phyloP scores from a whole-genome alignment of 2,797 vertebrate species.

The Dicrostonyx torquatus region DNA sequence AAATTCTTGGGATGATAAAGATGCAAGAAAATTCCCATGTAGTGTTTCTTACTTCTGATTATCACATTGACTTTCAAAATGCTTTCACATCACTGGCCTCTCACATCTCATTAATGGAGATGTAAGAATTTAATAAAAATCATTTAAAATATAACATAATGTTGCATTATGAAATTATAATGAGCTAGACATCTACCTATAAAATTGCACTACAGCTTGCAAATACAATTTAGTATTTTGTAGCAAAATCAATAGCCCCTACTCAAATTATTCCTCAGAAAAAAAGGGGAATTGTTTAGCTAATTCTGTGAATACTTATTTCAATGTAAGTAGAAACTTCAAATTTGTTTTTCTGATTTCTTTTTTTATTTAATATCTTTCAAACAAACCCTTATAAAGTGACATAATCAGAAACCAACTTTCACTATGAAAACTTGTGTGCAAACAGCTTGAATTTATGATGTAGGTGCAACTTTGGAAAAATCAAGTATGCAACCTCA shows the following conservation, averaged over 20 bases:
- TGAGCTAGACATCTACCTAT: neutral
- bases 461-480: constrained; percentile 67
- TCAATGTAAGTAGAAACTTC: constrained; percentile 40
- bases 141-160: neutral
- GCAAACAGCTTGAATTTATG: constrained; percentile 66
- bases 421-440: constrained; percentile 45
- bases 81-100: neutral
- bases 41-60: neutral
- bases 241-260: neutral
- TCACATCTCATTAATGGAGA: neutral
- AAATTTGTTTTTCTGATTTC: constrained; percentile 59
- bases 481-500: constrained; percentile 69
- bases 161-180: neutral
- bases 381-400: constrained; percentile 59
- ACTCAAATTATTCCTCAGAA: neutral
- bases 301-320: constrained; percentile 27
- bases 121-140: neutral
- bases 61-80: neutral
- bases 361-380: constrained; percentile 56
- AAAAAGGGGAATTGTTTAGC: neutral
- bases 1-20: neutral
- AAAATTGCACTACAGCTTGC: neutral
- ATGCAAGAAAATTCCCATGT: neutral
- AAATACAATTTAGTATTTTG: neutral
- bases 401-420: constrained; percentile 63